Conservation (phyloP, 2,888 invertebrate genomes). For the Rotaria sp. region DNA sequence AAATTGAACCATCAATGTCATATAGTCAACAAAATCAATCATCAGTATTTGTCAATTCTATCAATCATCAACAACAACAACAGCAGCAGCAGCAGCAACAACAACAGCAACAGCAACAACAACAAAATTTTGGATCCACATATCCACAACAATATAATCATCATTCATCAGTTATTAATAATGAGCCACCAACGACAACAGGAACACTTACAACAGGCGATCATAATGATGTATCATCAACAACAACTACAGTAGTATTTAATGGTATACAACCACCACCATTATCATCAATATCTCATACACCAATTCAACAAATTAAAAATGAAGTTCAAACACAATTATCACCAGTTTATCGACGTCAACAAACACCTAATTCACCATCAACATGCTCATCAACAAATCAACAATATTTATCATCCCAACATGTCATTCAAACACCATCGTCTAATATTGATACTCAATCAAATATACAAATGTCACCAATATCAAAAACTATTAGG, state of each 20-base stretch:
- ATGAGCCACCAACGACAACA: not conserved
- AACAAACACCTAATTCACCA: not conserved
- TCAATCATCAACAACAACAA: not conserved
- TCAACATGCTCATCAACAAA: not conserved
- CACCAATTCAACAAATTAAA: not conserved
- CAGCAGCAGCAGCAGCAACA: not conserved
- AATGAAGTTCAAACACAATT: not conserved
- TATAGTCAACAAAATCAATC: conserved; percentile 10
- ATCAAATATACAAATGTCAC: not conserved
- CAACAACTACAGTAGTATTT: not conserved
- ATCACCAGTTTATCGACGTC: not conserved
- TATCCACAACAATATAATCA: not conserved
- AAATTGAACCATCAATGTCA: not conserved
- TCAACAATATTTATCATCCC: not conserved
- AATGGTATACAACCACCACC: not conserved
- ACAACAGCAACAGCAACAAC: not conserved
- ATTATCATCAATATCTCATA: not conserved
- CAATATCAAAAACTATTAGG: not conserved
- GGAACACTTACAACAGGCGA: not conserved
- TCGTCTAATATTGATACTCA: not conserved
- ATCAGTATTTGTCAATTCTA: not conserved
- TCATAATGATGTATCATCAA: conserved; percentile 13
- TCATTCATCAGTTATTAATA: not conserved
- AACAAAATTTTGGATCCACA: not conserved
- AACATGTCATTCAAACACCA: not conserved